A percentile compares a stretch with the other conserved stretches of the same genome.
phyloP scores from a whole-genome alignment of 53 echinoderm and acorn worm species.

The Antedon mediterranea region DNA sequence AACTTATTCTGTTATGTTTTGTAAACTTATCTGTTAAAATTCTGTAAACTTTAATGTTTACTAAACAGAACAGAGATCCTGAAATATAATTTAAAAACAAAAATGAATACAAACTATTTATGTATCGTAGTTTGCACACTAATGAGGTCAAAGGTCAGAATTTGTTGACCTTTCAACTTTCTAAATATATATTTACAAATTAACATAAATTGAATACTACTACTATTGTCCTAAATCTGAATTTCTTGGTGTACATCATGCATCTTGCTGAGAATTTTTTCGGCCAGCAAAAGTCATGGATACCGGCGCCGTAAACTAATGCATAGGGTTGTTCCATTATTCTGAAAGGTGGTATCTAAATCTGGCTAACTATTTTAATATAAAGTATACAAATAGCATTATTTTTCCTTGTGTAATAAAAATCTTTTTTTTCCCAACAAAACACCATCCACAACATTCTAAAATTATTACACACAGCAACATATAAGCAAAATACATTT shows the following conservation, averaged over 20 bases:
- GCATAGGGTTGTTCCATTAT: not conserved
- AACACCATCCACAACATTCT: not conserved
- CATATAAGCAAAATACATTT: not conserved
- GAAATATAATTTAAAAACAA: no score
- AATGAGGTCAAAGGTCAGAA: not conserved
- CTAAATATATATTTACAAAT: no score
- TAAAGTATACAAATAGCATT: not conserved
- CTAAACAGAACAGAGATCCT: no score
- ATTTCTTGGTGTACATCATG: not conserved
- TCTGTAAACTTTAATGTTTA: no score
- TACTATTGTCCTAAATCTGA: no score
- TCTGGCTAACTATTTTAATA: not conserved
- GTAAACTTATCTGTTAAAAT: no score
- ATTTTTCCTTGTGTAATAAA: not conserved
- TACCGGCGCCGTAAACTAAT: not conserved
- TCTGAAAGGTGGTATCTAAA: not conserved
- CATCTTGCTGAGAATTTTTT: not conserved
- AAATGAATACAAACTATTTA: not conserved
- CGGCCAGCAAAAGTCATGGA: not conserved
- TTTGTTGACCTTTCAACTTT: not conserved
- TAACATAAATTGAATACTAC: not conserved
- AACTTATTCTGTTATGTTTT: no score
- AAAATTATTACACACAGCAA: not conserved
- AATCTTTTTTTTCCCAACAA: not conserved
- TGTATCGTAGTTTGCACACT: not conserved